Percentiles rank a stretch among this genome's conserved stretches.
Conservation (phyloP, 2,888 invertebrate species). For the Phortica okadai region DNA sequence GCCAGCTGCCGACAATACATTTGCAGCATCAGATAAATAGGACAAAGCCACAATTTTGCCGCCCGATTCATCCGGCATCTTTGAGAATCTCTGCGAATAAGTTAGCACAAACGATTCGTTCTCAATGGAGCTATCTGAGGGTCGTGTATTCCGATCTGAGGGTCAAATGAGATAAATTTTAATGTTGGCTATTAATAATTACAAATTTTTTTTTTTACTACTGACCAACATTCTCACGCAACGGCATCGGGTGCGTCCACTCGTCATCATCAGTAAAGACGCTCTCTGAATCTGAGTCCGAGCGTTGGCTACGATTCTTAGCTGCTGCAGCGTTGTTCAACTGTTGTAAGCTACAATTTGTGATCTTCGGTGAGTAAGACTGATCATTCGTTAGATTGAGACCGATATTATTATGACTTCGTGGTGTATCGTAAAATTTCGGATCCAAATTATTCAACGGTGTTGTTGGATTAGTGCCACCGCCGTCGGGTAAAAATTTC, state of each 20-base stretch:
- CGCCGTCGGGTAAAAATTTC: conserved; percentile 59
- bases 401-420: conserved; percentile 75
- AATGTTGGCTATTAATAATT: neutral
- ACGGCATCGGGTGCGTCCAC: conserved; percentile 79
- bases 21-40: neutral
- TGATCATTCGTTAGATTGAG: conserved; percentile 76
- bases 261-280: conserved; percentile 85
- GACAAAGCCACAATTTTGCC: neutral
- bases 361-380: conserved; percentile 76
- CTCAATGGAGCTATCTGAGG: conserved; percentile 80
- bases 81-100: conserved; percentile 80
- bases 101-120: conserved; percentile 79
- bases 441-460: conserved; percentile 78
- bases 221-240: conserved; percentile 74
- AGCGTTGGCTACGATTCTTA: conserved; percentile 65
- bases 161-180: neutral
- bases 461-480: conserved; percentile 65
- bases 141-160: conserved; percentile 77
- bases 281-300: conserved; percentile 83
- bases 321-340: conserved; percentile 52
- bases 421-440: conserved; percentile 78
- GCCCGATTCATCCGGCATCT: conserved; percentile 73
- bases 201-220: neutral
- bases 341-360: conserved; percentile 72
- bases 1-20: conserved; percentile 15